Evolutionary conservation across 1,140 invertebrate species (phyloP), one percentile per base, ranked within the genome.

Genomic region (Lysiphlebus fabarum): DNA sequence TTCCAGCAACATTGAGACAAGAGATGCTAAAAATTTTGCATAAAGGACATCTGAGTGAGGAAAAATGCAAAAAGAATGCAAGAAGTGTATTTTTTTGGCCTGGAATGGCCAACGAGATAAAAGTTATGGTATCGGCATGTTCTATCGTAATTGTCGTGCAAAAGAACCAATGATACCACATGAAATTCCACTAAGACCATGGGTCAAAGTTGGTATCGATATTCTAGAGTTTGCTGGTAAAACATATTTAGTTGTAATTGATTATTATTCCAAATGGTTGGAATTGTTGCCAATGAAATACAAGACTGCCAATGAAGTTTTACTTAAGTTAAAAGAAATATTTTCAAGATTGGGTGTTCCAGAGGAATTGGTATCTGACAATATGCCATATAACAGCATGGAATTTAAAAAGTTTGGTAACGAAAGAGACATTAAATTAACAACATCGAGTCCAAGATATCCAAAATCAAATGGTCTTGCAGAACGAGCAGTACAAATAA

Each of bases 11-110:
- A 7, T 58, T 75, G 14, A 56, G 73, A 34, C 41, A 48, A 34
- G 56, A 67, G 54, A 74, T 78, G 58, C 48, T 78, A 51, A 42
- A 64, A 0, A 59, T 61, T 41, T 44, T 79, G 7, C 75, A 78
- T 57, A 71, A 75, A 51, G 67, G 65, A 33, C 70, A 65, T 65
- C 36, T 66, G 3, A 70, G 67, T 8, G 57, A 67, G 5, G 60
- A 61, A 49, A 71, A 71, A 63, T 70, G 61, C 33, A 74, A 74
- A 63, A 58, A 61, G 26, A 64, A 62, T 10, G 73, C 76, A 9
- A 67, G 70, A 40, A 63, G 74, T 6, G 59, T 72, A 37, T 62
- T 77, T 12, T 79, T 65, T 56, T 79, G 76, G 75, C 68, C 68
- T 6, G 56, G 67, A 1, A 73, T 81, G 65, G 63, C 65, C 34